These are phyloP conservation scores for Temnothorax rugatulus DNA, from an alignment of 2,888 invertebrate genomes.

Conservation along the genomic window DNA sequence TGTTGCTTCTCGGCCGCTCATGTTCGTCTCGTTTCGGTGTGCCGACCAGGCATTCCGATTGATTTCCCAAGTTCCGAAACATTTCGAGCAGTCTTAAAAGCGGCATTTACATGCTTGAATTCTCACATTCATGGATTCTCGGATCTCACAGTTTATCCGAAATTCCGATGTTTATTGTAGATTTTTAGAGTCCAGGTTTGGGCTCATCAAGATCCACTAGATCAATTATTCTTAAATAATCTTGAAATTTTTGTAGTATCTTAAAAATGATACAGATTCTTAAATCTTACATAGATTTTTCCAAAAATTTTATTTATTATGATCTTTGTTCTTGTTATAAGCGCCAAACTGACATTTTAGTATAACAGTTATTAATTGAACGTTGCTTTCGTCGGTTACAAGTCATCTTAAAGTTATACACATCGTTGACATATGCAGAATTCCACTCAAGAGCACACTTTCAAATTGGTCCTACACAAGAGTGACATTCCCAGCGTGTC, in stretches of 20 bases:
- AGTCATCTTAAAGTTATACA: too few relatives aligned
- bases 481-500: too few relatives aligned
- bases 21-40: constrained; percentile 10
- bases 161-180: not conserved
- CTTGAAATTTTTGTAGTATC: not conserved
- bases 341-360: too few relatives aligned
- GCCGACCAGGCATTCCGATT: constrained; percentile 37
- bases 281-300: not conserved
- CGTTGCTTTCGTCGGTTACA: too few relatives aligned
- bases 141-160: not conserved
- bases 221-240: not conserved
- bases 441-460: too few relatives aligned
- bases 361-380: too few relatives aligned
- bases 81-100: constrained; percentile 23
- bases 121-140: not conserved
- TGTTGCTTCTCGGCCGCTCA: constrained; percentile 22
- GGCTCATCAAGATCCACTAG: not conserved
- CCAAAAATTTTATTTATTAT: not conserved
- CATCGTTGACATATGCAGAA: too few relatives aligned
- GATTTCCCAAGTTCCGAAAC: constrained; percentile 41
- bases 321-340: too few relatives aligned
- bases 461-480: too few relatives aligned
- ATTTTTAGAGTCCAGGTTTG: not conserved
- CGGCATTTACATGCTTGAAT: constrained; percentile 21
- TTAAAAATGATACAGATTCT: not conserved